Evolutionary conservation across 92 coral and sea anemone genomes (phyloP), one percentile per base, ranked within the genome.

Genomic region (Palythoa heliodiscus): DNA sequence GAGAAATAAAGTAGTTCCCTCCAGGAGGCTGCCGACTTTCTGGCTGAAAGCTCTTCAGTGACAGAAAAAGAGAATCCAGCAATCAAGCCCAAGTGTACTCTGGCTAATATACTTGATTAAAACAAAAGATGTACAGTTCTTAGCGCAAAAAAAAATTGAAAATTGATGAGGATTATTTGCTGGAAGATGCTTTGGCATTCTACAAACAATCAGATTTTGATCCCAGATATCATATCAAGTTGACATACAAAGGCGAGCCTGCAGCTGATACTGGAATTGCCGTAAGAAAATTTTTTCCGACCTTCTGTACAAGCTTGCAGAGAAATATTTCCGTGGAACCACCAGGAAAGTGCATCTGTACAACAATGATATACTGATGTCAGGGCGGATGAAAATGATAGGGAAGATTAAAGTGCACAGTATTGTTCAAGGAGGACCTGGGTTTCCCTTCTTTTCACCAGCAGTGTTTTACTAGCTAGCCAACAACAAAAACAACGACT

Each of bases 21-120:
- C 72, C 72, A 25, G 38, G 72, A 68, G 72, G 72, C 72, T 22
- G 72, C 72, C 72, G 72, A 68, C 72, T 68, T 68, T 68, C 72
- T 68, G 72, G 72, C 43, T 68, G 43, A 68, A 68, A 68, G 40
- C 72, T 68, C 16, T 68, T 68, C 43, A 68, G 72, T 24, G 72
- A 68, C 72, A 68, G 72, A 68, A 68, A 68, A 68, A 68, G 39
- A 22, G 25, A 68, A 68, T 47, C 72, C 72, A 68, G 15, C 25
- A 47, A 68, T 68, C 14, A 68, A 68, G 72, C 72, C 43, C 72
- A 68, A 68, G 72, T 68, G 72, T 24, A 68, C 72, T 2, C 72
- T 68, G 39, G 72, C 38, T 68, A 24, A 68, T 23, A 24, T 68
- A 68, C 72, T 68, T 68, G 39, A 68, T 68, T 68, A 10, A 68